phyloP scores from a whole-genome alignment of 2,113 vertebrate species.

The Dicrurus megarhynchus region DNA sequence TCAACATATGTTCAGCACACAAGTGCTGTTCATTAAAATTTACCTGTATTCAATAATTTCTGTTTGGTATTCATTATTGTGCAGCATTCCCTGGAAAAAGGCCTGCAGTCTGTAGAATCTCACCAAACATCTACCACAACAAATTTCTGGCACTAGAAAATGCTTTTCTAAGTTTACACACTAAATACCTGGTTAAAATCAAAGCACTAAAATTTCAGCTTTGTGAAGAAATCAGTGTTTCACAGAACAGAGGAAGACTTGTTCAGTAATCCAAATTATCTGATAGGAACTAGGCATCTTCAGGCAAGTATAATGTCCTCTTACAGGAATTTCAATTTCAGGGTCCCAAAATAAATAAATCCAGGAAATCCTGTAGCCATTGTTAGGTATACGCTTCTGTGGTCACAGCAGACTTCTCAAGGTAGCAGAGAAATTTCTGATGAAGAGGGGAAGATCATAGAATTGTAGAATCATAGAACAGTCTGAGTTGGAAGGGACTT shows the following conservation, averaged over 20 bases:
- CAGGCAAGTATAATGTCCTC: not conserved
- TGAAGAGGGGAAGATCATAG: not conserved
- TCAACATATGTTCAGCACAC: conserved; percentile 32
- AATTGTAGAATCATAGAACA: not conserved
- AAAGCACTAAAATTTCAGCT: not conserved
- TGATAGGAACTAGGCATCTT: not conserved
- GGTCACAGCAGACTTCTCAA: not conserved
- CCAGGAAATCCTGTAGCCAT: not conserved
- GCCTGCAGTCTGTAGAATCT: not conserved
- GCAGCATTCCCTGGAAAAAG: not conserved
- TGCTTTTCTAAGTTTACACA: not conserved
- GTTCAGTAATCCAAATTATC: not conserved
- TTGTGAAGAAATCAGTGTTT: not conserved
- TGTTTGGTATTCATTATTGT: conserved; percentile 40
- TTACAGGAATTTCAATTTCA: not conserved
- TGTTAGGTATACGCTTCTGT: not conserved
- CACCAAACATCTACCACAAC: not conserved
- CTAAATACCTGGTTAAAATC: not conserved
- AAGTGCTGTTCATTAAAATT: conserved; percentile 59
- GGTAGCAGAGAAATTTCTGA: not conserved
- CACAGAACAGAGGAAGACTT: not conserved
- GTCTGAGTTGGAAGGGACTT: not conserved
- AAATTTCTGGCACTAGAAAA: conserved; percentile 4
- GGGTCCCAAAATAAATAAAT: not conserved
- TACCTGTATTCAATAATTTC: conserved; percentile 18